Evolutionary conservation across 2,888 invertebrate genomes (phyloP).

Genomic region (Athalia circularis): DNA sequence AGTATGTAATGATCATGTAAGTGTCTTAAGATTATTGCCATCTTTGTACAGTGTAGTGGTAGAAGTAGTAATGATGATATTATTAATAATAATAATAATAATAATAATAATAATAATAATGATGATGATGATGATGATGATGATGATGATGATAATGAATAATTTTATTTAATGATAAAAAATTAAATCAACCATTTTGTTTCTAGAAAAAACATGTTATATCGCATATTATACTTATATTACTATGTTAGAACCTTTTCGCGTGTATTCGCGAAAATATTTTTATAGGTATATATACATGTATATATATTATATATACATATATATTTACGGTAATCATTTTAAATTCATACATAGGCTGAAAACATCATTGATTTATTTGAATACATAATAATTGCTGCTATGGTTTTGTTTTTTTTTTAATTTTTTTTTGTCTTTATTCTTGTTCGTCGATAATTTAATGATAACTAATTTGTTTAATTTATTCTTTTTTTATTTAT

Average conservation of each 20-base stretch:
- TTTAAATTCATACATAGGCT: conserved; percentile 65
- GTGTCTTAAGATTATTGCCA: conserved; percentile 74
- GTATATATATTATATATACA: conserved; percentile 58
- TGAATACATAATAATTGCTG: conserved; percentile 67
- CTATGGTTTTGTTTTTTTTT: conserved; percentile 66
- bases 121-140: too few relatives aligned
- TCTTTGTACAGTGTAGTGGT: conserved; percentile 73
- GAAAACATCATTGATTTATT: conserved; percentile 73
- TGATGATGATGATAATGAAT: too few relatives aligned
- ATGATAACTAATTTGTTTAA: conserved; percentile 59
- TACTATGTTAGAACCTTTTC: too few relatives aligned
- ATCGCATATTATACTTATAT: too few relatives aligned
- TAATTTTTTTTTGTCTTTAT: conserved; percentile 60
- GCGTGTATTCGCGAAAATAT: too few relatives aligned
- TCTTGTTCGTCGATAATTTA: conserved; percentile 52
- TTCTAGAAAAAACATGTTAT: too few relatives aligned
- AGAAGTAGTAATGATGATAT: conserved; percentile 58
- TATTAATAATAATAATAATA: conserved; percentile 50
- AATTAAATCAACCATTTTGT: too few relatives aligned
- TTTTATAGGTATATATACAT: conserved; percentile 54
- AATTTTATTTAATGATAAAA: too few relatives aligned
- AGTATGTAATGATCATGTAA: conserved; percentile 68
- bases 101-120: conserved; percentile 58
- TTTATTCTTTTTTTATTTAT: conserved; percentile 53
- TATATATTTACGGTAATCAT: conserved; percentile 48